Conservation (phyloP, 2,888 invertebrate genomes). For the Nemapogon koenigi region DNA sequence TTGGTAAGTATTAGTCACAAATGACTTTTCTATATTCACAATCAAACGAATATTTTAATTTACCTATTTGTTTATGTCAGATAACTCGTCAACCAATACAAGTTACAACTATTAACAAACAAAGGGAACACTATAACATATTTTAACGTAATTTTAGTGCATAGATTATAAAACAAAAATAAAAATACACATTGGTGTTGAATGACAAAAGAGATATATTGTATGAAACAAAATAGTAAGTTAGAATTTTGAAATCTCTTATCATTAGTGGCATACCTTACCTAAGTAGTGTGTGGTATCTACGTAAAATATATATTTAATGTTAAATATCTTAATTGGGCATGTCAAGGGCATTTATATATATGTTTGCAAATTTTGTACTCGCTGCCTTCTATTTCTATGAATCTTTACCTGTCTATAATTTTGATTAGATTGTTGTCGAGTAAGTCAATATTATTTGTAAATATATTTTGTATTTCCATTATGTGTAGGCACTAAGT, state of each 20-base stretch:
- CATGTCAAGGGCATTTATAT: conserved; percentile 55
- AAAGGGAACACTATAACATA: conserved; percentile 66
- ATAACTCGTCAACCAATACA: conserved; percentile 30
- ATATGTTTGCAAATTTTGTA: conserved; percentile 43
- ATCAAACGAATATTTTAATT: no score
- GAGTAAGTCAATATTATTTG: no score
- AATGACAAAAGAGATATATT: conserved; percentile 46
- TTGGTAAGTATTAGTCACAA: no score
- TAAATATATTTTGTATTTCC: no score
- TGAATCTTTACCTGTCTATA: conserved; percentile 17
- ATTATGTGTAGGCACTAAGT: no score
- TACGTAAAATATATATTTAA: conserved; percentile 36
- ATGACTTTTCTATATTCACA: no score
- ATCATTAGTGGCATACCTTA: conserved; percentile 34
- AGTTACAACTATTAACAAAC: conserved; percentile 36
- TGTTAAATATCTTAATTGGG: conserved; percentile 40
- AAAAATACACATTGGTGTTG: conserved; percentile 34
- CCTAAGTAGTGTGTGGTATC: conserved; percentile 41
- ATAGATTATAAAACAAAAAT: conserved; percentile 40
- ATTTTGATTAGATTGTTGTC: no score
- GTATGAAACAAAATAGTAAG: conserved; percentile 42
- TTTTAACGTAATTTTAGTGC: conserved; percentile 59
- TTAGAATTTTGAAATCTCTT: conserved; percentile 32
- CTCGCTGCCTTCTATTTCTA: conserved; percentile 27
- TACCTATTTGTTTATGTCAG: no score